Conservation (phyloP, 2,797 vertebrate species). For the Bradypodion ventrale region DNA sequence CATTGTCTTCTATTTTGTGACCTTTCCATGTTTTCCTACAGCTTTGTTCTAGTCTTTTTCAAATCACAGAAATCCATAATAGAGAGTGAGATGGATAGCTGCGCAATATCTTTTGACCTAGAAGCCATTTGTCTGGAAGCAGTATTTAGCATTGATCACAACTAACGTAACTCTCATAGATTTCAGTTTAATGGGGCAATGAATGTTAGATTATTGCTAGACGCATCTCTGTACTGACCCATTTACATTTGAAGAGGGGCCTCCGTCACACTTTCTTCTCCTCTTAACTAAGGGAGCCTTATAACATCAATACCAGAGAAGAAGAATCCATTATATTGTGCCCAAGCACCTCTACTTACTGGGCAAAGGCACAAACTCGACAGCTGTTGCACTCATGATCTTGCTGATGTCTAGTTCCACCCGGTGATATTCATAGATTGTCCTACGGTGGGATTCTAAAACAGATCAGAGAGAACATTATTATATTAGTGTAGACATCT, state of each 20-base stretch:
- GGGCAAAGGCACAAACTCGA: constrained; percentile 90
- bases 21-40: too few species aligned
- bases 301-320: too few species aligned
- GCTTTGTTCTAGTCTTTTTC: too few species aligned
- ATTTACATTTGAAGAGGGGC: neutral
- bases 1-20: too few species aligned
- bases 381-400: constrained; percentile 81
- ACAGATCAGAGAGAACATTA: neutral
- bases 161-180: too few species aligned
- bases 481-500: neutral
- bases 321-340: neutral
- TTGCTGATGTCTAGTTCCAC: constrained; percentile 88
- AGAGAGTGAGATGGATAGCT: too few species aligned
- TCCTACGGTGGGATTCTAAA: constrained; percentile 81
- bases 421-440: constrained; percentile 93
- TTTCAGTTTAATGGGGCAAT: neutral
- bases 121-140: too few species aligned
- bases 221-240: neutral
- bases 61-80: too few species aligned
- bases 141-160: too few species aligned
- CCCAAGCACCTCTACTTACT: constrained; percentile 78
- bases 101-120: too few species aligned
- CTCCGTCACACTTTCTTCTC: neutral
- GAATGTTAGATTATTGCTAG: neutral
- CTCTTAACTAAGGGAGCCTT: neutral